phyloP scores from a whole-genome alignment of 2,888 invertebrate species.

The Cryptus viduatorius region DNA sequence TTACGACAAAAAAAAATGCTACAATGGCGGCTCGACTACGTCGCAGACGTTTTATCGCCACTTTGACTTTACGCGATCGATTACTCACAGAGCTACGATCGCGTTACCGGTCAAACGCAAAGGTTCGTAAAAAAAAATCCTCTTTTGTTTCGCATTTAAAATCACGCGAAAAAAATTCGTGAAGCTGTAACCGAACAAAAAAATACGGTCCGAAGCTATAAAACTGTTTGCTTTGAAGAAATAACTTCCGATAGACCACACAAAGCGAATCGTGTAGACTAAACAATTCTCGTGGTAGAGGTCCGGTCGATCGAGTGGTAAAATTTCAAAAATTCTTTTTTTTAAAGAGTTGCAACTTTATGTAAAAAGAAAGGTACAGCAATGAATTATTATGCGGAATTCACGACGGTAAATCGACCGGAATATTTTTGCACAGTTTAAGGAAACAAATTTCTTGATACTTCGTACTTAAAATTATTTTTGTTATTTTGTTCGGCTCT shows the following conservation, averaged over 20 bases:
- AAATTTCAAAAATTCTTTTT: too few relatives aligned
- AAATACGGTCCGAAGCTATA: background rate
- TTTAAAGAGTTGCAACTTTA: too few relatives aligned
- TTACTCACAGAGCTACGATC: background rate
- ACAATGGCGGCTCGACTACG: background rate
- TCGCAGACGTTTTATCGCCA: slow-evolving; percentile 29
- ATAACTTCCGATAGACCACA: background rate
- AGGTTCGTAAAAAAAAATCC: background rate
- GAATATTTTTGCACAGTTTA: too few relatives aligned
- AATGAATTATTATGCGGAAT: too few relatives aligned
- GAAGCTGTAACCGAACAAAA: background rate
- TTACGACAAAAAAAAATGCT: slow-evolving; percentile 5
- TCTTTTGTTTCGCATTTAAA: background rate
- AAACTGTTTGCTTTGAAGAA: background rate
- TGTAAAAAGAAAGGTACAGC: too few relatives aligned
- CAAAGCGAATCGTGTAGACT: slow-evolving; percentile 1
- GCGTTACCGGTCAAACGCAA: background rate
- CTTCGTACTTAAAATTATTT: too few relatives aligned
- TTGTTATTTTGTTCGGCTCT: too few relatives aligned
- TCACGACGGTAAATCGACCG: too few relatives aligned
- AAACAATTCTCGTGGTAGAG: background rate
- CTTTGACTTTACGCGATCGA: slow-evolving; percentile 38
- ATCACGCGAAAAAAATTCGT: background rate
- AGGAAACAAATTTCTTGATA: too few relatives aligned
- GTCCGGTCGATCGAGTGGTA: too few relatives aligned